These are phyloP conservation scores for Diploscapter pachys DNA, from an alignment of 1,140 invertebrate species.

Conservation along the genomic window DNA sequence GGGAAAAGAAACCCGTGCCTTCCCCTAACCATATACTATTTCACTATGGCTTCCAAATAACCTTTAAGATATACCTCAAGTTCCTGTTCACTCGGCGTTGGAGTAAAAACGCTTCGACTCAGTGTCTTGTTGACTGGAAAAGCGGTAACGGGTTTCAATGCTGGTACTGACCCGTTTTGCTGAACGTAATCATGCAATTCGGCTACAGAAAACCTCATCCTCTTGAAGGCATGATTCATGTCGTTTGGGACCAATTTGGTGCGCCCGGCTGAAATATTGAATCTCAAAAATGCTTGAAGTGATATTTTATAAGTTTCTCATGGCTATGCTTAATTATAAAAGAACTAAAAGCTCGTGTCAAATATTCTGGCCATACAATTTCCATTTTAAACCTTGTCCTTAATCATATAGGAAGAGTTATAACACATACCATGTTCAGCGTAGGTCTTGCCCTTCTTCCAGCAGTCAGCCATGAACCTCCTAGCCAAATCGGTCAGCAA, in stretches of 20 bases:
- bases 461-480: background rate
- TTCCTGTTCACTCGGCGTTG: conserved; percentile 11
- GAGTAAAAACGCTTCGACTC: background rate
- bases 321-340: background rate
- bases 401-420: background rate
- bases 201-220: background rate
- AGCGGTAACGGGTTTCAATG: background rate
- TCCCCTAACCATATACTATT: no score
- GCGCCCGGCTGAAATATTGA: conserved; percentile 12
- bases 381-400: no score
- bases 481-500: background rate
- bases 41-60: no score
- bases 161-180: background rate
- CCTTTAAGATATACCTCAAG: conserved; percentile 6
- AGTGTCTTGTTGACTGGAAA: conserved; percentile 6
- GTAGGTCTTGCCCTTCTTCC: conserved; percentile 7
- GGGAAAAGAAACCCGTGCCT: no score
- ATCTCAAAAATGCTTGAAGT: background rate
- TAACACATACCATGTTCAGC: conserved; percentile 13
- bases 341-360: background rate
- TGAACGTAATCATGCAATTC: conserved; percentile 2
- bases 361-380: no score
- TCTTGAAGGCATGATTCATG: background rate
- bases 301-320: background rate
- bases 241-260: background rate